Percentiles rank a stretch among this genome's conserved stretches.
These are phyloP conservation scores for Neoseiulus cucumeris DNA, from an alignment of 1,140 invertebrate genomes.

Conservation along the genomic window DNA sequence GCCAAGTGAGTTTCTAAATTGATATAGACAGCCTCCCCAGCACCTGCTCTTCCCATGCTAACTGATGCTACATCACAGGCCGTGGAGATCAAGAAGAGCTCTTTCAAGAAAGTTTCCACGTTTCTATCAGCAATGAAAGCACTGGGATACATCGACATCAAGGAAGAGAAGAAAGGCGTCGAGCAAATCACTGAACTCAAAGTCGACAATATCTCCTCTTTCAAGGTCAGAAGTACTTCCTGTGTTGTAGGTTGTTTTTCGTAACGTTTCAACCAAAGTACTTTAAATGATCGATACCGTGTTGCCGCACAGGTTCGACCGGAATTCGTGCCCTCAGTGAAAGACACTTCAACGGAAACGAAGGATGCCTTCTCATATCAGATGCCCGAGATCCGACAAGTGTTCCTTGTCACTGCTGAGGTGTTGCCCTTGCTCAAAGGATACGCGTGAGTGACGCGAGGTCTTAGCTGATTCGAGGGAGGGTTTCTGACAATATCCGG, in stretches of 20 bases:
- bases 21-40: background rate
- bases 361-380: constrained; percentile 22
- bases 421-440: constrained; percentile 40
- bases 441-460: constrained; percentile 12
- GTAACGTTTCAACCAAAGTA: too few species aligned
- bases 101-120: constrained; percentile 62
- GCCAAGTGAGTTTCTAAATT: constrained; percentile 5
- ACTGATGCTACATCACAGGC: background rate
- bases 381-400: constrained; percentile 40
- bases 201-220: too few species aligned
- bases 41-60: constrained; percentile 15
- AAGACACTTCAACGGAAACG: constrained; percentile 22
- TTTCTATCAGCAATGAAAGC: constrained; percentile 42
- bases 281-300: too few species aligned
- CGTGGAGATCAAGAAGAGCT: constrained; percentile 69
- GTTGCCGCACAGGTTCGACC: background rate
- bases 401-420: constrained; percentile 43
- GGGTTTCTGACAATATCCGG: too few species aligned
- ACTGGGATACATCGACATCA: constrained; percentile 41
- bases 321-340: constrained; percentile 18
- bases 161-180: constrained; percentile 48
- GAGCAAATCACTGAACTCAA: constrained; percentile 24
- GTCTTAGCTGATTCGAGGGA: too few species aligned
- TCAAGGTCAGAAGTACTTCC: too few species aligned
- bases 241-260: too few species aligned